Conservation (phyloP, 2,113 vertebrate species). For the Cisticola juncidis region DNA sequence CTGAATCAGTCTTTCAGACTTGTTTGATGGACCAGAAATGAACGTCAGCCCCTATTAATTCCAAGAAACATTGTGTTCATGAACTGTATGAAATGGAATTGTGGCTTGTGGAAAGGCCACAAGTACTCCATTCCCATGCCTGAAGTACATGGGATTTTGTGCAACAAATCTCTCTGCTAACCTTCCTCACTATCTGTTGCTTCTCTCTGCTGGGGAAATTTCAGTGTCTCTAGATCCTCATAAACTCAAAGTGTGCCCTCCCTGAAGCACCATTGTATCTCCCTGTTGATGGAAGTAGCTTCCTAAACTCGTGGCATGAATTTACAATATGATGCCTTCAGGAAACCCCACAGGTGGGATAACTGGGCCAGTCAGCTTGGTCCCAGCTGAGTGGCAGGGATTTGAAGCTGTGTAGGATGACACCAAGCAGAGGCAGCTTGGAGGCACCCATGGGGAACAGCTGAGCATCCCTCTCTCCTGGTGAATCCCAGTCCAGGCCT, state of each 20-base stretch:
- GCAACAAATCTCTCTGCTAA: not conserved
- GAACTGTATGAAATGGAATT: conserved; percentile 14
- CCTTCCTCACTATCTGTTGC: not conserved
- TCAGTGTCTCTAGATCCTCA: not conserved
- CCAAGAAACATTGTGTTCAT: not conserved
- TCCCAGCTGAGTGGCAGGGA: not conserved
- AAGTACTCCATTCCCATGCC: not conserved
- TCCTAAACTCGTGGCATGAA: not conserved
- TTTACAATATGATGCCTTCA: not conserved
- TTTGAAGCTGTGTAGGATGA: not conserved
- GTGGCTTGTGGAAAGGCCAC: not conserved
- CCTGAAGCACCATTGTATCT: not conserved
- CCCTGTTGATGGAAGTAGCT: not conserved
- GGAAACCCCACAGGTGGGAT: not conserved
- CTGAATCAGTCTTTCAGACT: not conserved
- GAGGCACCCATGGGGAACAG: not conserved
- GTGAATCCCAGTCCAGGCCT: not conserved
- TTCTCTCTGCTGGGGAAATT: not conserved
- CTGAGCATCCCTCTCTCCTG: not conserved
- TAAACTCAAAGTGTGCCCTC: not conserved
- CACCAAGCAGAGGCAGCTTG: not conserved
- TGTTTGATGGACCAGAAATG: not conserved
- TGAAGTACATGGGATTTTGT: not conserved
- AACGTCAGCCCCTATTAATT: not conserved
- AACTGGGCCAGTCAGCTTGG: not conserved